phyloP scores from a whole-genome alignment of 1,140 invertebrate species.

The Apis dorsata region DNA sequence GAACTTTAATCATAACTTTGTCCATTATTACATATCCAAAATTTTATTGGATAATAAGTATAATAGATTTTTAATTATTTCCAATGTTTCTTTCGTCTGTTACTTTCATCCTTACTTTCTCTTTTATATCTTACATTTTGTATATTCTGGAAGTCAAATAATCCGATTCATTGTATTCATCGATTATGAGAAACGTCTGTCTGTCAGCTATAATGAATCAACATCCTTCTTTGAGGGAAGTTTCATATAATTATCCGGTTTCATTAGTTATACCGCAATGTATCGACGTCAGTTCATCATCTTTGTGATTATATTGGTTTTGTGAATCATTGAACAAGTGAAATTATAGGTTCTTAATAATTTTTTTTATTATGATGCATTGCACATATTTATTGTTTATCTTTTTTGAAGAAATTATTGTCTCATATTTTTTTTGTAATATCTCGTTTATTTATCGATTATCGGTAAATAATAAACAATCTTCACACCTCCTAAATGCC shows the following conservation, averaged over 20 bases:
- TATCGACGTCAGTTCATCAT: not conserved
- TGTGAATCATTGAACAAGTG: not conserved
- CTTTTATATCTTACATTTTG: too few relatives aligned
- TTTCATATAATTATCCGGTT: not conserved
- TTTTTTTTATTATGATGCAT: not conserved
- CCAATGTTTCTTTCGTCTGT: too few relatives aligned
- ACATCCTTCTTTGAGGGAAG: constrained; percentile 12
- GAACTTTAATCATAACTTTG: too few relatives aligned
- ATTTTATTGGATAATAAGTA: too few relatives aligned
- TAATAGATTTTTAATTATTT: too few relatives aligned
- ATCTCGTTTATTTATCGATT: not conserved
- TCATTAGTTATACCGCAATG: not conserved
- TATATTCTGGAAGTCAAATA: not conserved
- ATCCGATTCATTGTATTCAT: not conserved
- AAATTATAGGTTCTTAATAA: not conserved
- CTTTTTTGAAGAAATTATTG: not conserved
- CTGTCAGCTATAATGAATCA: constrained; percentile 12
- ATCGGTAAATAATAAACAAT: too few relatives aligned
- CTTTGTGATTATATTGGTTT: constrained; percentile 4
- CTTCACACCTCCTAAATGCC: too few relatives aligned
- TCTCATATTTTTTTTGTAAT: not conserved
- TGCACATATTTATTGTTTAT: not conserved
- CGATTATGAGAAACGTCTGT: not conserved
- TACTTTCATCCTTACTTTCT: too few relatives aligned
- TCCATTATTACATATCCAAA: too few relatives aligned